phyloP scores from a whole-genome alignment of 2,113 vertebrate genomes.

The Ptilorrhoa leucosticta region DNA sequence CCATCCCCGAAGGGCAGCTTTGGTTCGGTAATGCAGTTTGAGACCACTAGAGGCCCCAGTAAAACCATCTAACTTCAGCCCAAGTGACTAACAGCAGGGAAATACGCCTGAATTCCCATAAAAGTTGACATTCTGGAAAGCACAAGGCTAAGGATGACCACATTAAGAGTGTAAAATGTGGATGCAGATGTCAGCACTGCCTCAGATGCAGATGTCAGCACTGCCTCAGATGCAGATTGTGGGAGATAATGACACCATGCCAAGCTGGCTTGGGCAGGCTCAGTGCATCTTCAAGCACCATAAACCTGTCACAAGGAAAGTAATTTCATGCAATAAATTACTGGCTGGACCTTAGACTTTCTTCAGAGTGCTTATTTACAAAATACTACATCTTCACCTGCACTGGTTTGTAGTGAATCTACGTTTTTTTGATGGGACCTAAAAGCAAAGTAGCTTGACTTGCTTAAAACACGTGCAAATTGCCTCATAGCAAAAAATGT shows the following conservation, averaged over 20 bases:
- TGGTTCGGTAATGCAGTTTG: not conserved
- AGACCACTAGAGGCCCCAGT: slow-evolving; percentile 60
- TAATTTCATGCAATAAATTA: not conserved
- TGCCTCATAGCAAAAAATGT: not conserved
- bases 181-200: not conserved
- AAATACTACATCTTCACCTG: not conserved
- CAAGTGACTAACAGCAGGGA: not conserved
- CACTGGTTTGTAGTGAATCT: not conserved
- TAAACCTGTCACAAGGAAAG: not conserved
- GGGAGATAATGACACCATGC: not conserved
- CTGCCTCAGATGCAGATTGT: not conserved
- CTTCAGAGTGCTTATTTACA: not conserved
- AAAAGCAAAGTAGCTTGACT: not conserved
- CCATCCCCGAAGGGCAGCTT: not conserved
- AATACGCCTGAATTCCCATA: not conserved
- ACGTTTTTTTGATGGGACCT: not conserved
- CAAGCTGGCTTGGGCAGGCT: not conserved
- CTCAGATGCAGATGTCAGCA: not conserved
- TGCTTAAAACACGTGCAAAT: not conserved
- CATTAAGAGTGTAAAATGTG: rapidly evolving
- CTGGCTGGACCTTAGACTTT: not conserved
- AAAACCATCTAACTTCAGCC: slow-evolving; percentile 8
- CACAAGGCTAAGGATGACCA: not conserved
- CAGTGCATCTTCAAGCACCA: not conserved
- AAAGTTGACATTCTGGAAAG: not conserved